phyloP scores from a whole-genome alignment of 1,140 invertebrate species.

The Colletes gigas region DNA sequence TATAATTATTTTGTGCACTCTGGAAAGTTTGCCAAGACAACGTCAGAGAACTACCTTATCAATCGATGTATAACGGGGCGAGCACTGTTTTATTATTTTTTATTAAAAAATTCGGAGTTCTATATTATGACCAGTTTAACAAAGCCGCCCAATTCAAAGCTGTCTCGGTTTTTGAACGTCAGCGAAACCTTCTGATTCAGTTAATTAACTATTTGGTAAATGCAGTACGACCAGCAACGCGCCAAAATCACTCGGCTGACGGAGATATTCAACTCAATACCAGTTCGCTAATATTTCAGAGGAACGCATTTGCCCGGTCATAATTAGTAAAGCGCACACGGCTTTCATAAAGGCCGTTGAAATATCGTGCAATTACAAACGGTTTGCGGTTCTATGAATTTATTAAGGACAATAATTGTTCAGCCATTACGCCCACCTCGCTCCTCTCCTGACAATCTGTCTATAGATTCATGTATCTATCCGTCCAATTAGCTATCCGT shows the following conservation, averaged over 20 bases:
- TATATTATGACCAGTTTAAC: neutral
- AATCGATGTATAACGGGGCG: too few species aligned
- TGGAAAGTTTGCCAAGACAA: too few species aligned
- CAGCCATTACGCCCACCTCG: neutral
- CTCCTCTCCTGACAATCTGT: too few species aligned
- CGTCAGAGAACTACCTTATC: too few species aligned
- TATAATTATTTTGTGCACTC: too few species aligned
- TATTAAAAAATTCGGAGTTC: too few species aligned
- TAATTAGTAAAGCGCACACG: neutral
- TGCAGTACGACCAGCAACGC: neutral
- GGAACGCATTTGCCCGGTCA: neutral
- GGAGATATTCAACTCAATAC: neutral
- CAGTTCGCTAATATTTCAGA: neutral
- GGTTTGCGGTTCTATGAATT: slow-evolving; percentile 10
- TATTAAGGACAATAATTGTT: slow-evolving; percentile 23
- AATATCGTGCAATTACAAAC: slow-evolving; percentile 26
- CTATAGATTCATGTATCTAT: too few species aligned
- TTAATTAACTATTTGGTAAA: slow-evolving; percentile 1
- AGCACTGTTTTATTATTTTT: too few species aligned
- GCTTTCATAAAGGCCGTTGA: neutral
- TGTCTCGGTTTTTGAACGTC: neutral
- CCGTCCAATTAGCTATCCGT: too few species aligned
- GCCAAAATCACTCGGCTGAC: neutral
- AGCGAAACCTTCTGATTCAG: neutral
- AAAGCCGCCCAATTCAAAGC: neutral